phyloP scores from a whole-genome alignment of 2,888 invertebrate genomes.

The Parascotia fuliginaria region DNA sequence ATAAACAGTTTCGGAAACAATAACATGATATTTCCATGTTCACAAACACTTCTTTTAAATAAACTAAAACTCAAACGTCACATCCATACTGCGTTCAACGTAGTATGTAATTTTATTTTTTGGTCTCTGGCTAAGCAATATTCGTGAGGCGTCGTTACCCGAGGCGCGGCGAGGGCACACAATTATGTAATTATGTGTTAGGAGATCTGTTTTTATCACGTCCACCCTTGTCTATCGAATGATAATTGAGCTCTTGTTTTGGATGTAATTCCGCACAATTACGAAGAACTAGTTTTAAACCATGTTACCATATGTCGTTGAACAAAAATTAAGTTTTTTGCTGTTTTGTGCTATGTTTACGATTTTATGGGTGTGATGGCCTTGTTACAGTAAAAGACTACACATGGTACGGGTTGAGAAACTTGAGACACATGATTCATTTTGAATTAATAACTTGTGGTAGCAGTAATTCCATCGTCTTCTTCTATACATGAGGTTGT shows the following conservation, averaged over 20 bases:
- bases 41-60: too few species aligned
- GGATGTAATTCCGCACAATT: slow-evolving; percentile 73
- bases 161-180: slow-evolving; percentile 73
- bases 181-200: slow-evolving; percentile 86
- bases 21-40: too few species aligned
- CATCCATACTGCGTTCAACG: slow-evolving; percentile 46
- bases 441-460: too few species aligned
- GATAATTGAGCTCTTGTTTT: slow-evolving; percentile 83
- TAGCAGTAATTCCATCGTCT: too few species aligned
- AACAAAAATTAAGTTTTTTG: background rate
- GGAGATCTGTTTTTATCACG: slow-evolving; percentile 86
- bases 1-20: too few species aligned
- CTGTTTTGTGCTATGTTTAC: background rate
- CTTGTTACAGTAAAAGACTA: background rate
- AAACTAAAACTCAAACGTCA: slow-evolving; percentile 7
- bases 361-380: background rate
- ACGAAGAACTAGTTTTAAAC: slow-evolving; percentile 45
- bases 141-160: slow-evolving; percentile 81
- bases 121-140: slow-evolving; percentile 72
- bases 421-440: too few species aligned
- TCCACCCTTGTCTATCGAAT: slow-evolving; percentile 83
- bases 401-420: too few species aligned
- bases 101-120: slow-evolving; percentile 67
- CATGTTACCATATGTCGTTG: slow-evolving; percentile 55
- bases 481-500: too few species aligned